Percentiles rank a stretch among this genome's conserved stretches.
phyloP scores from a whole-genome alignment of 2,113 vertebrate genomes.

The Crotophaga sulcirostris region DNA sequence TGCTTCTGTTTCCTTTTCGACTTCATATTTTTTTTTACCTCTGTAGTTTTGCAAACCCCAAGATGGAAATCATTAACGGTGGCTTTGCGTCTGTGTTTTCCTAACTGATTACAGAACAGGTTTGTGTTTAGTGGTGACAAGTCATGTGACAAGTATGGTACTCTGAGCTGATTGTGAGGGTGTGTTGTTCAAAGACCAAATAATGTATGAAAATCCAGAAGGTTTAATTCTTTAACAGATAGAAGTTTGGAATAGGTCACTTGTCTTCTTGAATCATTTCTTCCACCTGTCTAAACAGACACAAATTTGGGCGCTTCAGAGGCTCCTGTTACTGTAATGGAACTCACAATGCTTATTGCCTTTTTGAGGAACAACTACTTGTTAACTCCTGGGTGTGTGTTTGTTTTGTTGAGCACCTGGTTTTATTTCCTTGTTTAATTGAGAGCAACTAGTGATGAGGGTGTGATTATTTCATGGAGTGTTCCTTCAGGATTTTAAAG shows the following conservation, averaged over 20 bases:
- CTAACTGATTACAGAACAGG: neutral
- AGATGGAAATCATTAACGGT: too few species aligned
- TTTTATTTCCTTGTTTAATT: neutral
- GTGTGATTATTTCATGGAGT: neutral
- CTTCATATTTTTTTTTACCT: neutral
- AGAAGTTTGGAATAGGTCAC: neutral
- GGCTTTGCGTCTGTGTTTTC: neutral
- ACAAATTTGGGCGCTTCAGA: neutral
- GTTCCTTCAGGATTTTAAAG: neutral
- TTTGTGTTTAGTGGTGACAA: neutral
- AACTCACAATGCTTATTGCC: neutral
- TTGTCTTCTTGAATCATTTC: neutral
- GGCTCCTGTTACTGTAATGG: neutral
- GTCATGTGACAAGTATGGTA: rapidly evolving
- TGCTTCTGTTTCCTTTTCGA: neutral
- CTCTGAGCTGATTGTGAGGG: neutral
- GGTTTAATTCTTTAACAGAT: neutral
- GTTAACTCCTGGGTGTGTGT: neutral
- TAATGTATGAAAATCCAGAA: neutral
- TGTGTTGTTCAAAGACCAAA: rapidly evolving
- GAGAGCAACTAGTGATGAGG: neutral
- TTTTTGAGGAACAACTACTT: neutral
- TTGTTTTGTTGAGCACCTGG: neutral
- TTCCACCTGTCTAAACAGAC: neutral
- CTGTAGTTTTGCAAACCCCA: neutral